Evolutionary conservation across 1,140 invertebrate genomes (phyloP), one percentile per base, ranked within the genome.

Genomic region (Lerema accius): DNA sequence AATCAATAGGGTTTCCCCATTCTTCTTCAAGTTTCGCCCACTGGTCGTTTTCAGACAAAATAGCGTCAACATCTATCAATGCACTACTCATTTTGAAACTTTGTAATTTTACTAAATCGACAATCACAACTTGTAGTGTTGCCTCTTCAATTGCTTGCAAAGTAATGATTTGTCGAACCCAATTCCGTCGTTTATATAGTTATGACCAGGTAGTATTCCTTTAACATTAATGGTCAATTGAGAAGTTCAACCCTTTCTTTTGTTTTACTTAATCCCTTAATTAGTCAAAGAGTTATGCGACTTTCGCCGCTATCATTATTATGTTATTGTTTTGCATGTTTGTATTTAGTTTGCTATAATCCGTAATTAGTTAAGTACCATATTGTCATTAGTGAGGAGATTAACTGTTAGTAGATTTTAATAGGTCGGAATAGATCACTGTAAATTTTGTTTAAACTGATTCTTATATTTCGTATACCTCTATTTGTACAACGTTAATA

Each of bases 1-100:
- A 50, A 46, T 90, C 86, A 28, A 90, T 63, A 9, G 86, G 77
- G 15, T 79, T 76, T 1, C 82, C 82, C 86, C 86, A 90, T 53
- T 84, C 70, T 63, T 82, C 70, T 48, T 82, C 82, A 0, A 86
- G 63, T 14, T 72, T 81, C 42, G 50, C 71, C 86, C 86, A 89
- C 32, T 89, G 63, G 10, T 88, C 85, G 55, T 78, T 86, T 56
- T 70, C 73, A 0, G 76, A 84, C 26, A 90, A 64, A 19, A 90
- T 82, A 1, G 61, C 49, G 4, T 90, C 87, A 0, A 68, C 23
- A 46, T 90, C 85, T 0, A 87, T 45, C 39, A 86, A 71, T 0
- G 73, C 79, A 14, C 6, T 65, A 14, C 17, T 14, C 50, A 40
- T 55, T 6, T 23, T 10, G 17, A 14, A 23, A 40, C n/a, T 9